phyloP scores from a whole-genome alignment of 2,113 vertebrate genomes.

The Henicopernis longicauda region DNA sequence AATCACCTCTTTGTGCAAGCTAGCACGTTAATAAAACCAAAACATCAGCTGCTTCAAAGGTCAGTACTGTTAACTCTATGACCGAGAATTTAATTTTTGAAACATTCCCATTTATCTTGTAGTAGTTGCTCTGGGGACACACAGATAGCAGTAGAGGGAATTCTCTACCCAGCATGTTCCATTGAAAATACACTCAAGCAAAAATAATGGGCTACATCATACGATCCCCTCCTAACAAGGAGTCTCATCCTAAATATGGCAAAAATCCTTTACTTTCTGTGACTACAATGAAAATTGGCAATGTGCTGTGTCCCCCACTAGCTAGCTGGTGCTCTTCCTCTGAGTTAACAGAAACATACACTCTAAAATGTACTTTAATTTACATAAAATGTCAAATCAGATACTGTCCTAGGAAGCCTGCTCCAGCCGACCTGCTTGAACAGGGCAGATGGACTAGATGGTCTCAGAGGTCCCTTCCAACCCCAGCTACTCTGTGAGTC shows the following conservation, averaged over 20 bases:
- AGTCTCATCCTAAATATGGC: not conserved
- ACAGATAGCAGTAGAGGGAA: not conserved
- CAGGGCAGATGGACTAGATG: fast-evolving
- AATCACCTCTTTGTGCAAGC: not conserved
- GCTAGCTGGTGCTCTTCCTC: not conserved
- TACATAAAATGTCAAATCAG: not conserved
- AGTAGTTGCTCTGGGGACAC: not conserved
- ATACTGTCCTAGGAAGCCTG: not conserved
- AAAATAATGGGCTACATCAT: not conserved
- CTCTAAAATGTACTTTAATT: not conserved
- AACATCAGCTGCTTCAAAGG: not conserved
- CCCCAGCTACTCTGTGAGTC: not conserved
- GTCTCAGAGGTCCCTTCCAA: not conserved
- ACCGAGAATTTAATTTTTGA: not conserved
- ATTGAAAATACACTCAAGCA: not conserved
- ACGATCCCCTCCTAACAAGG: not conserved
- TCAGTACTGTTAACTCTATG: not conserved
- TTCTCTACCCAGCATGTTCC: not conserved
- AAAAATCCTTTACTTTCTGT: not conserved
- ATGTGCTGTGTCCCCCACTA: not conserved
- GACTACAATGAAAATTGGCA: not conserved
- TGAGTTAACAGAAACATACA: not conserved
- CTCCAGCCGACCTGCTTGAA: not conserved
- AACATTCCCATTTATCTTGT: not conserved
- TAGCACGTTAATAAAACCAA: not conserved